Base-by-base conservation (phyloP, 2,888 invertebrate genomes). In the Eretmocerus hayati region DNA sequence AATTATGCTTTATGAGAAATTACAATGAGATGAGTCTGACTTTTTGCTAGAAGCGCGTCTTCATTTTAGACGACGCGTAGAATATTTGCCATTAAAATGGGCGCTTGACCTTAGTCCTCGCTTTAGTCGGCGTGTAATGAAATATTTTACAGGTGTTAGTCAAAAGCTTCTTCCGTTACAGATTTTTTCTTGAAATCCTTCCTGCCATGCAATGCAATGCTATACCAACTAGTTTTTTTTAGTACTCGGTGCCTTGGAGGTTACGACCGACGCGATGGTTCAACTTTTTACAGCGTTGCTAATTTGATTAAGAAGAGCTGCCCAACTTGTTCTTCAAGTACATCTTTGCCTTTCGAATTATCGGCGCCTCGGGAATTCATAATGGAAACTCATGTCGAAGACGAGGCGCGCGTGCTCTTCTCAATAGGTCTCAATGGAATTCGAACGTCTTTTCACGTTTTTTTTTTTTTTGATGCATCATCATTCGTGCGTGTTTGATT, bases 71-170 rank as follows among this genome's bases (percentile, higher is more conserved):
- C 26, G 26, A 6, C 26, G 26, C 26, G 26, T 26, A 11, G 26
- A 26, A 11, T 11, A 26, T 26, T 11, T 31, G 35, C 50, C 53
- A 45, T 53, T 50, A 53, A 53, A 58, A 55, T 61, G 55, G 48
- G 54, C 48, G 46, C n/a, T n/a, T n/a, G n/a, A n/a, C n/a, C n/a
- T n/a, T n/a, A n/a, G n/a, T n/a, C n/a, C n/a, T n/a, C n/a, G n/a
- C n/a, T n/a, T n/a, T n/a, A n/a, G n/a, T n/a, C 26, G 26, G 26
- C 26, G 50, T 42, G 58, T 57, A 59, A 58, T 61, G 60, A 61
- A 61, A 59, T 59, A 60, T 58, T 59, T 60, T 59, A 60, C 59
- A 53, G 32, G 40, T 1, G 26, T 6, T 26, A 26, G 8, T 26
- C 26, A 11, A 26, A 26, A 26, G 26, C 31, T 31, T 20, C 22